These are phyloP conservation scores for Micromys minutus DNA, from an alignment of 2,113 vertebrate genomes.

Conservation along the genomic window DNA sequence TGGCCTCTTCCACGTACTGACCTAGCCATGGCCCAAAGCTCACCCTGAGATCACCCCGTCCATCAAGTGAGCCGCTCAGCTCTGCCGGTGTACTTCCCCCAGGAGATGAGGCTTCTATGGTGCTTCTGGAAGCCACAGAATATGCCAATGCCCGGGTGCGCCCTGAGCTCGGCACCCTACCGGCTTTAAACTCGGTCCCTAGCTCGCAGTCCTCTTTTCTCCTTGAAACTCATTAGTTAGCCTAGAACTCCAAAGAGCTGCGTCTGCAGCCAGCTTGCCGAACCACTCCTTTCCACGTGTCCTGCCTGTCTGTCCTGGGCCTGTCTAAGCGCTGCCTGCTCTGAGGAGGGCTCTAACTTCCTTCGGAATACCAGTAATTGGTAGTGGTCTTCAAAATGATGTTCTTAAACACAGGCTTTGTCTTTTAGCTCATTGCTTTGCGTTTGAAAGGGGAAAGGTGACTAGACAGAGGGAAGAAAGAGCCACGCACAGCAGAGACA, in stretches of 20 bases:
- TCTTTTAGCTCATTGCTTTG: background rate
- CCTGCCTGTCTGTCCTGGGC: background rate
- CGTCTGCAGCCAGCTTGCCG: background rate
- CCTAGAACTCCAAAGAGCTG: background rate
- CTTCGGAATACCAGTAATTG: background rate
- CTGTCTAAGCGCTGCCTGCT: background rate
- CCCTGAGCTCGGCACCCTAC: background rate
- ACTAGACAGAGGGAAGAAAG: background rate
- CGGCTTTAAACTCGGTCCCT: background rate
- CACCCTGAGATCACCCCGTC: background rate
- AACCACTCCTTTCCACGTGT: background rate
- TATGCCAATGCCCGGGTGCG: background rate
- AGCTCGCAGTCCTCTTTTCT: background rate
- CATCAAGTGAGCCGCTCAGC: rapidly evolving
- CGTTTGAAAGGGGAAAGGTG: background rate
- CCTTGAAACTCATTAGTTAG: background rate
- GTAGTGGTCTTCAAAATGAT: background rate
- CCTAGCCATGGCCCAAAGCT: background rate
- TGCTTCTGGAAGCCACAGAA: background rate
- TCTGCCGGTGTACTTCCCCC: background rate
- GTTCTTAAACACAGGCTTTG: background rate
- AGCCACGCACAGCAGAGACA: background rate
- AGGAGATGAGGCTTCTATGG: background rate
- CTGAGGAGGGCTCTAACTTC: background rate
- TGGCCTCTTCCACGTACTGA: background rate